phyloP scores from a whole-genome alignment of 2,113 vertebrate species.

The Aegithalos caudatus region DNA sequence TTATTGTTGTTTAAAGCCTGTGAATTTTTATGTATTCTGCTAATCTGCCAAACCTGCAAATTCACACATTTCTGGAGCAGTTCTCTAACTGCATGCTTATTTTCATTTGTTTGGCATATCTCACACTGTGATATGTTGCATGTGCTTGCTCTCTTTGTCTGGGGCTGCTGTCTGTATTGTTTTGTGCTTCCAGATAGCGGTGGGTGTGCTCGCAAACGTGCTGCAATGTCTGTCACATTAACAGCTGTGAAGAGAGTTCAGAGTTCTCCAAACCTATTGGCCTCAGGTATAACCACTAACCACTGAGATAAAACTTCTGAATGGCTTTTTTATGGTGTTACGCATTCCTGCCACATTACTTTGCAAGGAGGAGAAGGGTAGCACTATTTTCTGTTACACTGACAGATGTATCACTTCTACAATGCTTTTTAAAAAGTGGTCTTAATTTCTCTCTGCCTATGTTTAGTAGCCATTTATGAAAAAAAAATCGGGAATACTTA shows the following conservation, averaged over 20 bases:
- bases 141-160: constrained; percentile 77
- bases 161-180: constrained; percentile 76
- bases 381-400: background rate
- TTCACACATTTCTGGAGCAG: background rate
- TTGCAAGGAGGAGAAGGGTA: background rate
- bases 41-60: background rate
- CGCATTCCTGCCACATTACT: background rate
- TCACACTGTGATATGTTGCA: constrained; percentile 49
- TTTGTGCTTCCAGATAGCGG: constrained; percentile 96
- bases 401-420: background rate
- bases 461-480: background rate
- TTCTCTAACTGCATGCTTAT: constrained; percentile 36
- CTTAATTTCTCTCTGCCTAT: background rate
- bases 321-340: constrained; percentile 1
- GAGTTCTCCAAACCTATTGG: constrained; percentile 93
- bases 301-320: background rate
- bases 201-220: constrained; percentile 88
- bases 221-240: constrained; percentile 90
- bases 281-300: constrained; percentile 87
- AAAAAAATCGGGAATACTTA: background rate
- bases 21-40: constrained; percentile 3
- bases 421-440: background rate
- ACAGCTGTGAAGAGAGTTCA: constrained; percentile 98
- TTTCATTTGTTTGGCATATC: background rate
- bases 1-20: constrained; percentile 20